phyloP scores from a whole-genome alignment of 2,888 invertebrate species.

The Mythimna loreyi region DNA sequence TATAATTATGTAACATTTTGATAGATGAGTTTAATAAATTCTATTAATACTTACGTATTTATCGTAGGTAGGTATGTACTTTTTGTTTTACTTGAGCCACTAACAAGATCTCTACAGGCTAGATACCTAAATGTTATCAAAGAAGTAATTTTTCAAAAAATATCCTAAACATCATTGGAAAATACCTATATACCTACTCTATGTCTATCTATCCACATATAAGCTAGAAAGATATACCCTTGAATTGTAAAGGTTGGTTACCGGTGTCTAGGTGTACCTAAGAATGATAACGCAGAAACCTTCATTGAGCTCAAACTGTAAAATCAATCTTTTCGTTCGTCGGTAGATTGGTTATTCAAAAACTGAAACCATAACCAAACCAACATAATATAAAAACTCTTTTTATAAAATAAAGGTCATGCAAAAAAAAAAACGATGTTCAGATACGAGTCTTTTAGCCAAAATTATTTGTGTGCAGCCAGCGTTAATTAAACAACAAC shows the following conservation, averaged over 20 bases:
- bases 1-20: too few species aligned
- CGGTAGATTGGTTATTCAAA: neutral
- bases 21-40: too few species aligned
- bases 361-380: neutral
- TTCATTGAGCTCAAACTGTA: slow-evolving; percentile 29
- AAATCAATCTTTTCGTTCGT: slow-evolving; percentile 15
- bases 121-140: too few species aligned
- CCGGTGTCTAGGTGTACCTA: slow-evolving; percentile 11
- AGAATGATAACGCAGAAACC: slow-evolving; percentile 22
- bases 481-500: too few species aligned
- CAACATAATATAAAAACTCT: neutral
- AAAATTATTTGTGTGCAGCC: neutral
- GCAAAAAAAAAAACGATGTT: neutral
- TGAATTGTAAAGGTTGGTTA: slow-evolving; percentile 11
- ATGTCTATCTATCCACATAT: neutral
- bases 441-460: slow-evolving; percentile 33
- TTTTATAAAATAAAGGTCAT: neutral
- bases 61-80: too few species aligned
- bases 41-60: too few species aligned
- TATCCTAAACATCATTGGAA: neutral
- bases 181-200: neutral
- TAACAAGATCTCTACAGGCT: too few species aligned
- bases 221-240: slow-evolving; percentile 1
- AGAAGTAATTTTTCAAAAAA: too few species aligned
- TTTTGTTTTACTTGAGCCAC: too few species aligned